Evolutionary conservation across 1,140 invertebrate genomes (phyloP).

Genomic region (Atta texana): DNA sequence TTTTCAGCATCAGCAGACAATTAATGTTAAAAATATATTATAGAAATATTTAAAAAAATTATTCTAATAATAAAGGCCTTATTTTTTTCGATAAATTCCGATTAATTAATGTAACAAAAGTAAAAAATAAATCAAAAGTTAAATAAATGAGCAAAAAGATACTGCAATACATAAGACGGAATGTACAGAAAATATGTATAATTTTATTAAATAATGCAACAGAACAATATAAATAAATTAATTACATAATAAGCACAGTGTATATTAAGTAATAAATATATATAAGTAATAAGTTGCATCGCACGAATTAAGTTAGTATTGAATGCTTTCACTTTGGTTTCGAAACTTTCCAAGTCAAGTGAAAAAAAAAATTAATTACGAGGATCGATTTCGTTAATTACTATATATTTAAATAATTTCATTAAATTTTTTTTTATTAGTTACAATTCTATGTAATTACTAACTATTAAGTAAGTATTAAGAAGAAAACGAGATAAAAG

Average conservation of each 20-base stretch:
- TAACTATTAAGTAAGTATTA: neutral
- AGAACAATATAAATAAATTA: constrained; percentile 13
- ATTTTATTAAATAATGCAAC: constrained; percentile 15
- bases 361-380: neutral
- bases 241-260: constrained; percentile 26
- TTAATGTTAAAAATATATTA: no score
- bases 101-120: neutral
- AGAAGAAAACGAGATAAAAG: constrained; percentile 45
- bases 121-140: neutral
- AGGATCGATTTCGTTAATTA: neutral
- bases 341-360: neutral
- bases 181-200: constrained; percentile 25
- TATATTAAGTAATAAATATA: neutral
- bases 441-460: constrained; percentile 13
- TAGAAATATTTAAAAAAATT: no score
- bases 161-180: neutral
- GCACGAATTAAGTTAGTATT: neutral
- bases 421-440: neutral
- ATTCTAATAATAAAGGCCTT: neutral
- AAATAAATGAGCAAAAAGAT: neutral
- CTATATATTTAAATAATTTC: neutral
- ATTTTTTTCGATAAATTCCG: neutral
- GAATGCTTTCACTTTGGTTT: neutral
- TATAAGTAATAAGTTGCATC: neutral
- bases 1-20: no score